These are phyloP conservation scores for Acomys russatus DNA, from an alignment of 2,797 vertebrate genomes.

Conservation along the genomic window DNA sequence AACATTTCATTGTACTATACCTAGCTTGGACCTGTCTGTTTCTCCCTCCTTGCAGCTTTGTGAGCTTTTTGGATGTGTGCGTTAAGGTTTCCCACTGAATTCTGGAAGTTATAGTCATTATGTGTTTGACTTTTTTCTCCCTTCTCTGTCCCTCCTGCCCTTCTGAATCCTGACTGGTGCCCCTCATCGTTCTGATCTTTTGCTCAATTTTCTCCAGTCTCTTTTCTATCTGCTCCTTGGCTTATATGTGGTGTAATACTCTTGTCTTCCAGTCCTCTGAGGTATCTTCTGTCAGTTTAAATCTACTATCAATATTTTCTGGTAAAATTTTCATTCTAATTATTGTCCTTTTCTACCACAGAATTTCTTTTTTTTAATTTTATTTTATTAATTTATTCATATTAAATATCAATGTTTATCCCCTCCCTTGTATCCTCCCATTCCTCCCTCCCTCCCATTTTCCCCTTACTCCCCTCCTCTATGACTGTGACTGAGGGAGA, in stretches of 20 bases:
- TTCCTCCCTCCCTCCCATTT: too few species aligned
- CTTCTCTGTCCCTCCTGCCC: neutral
- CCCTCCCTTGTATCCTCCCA: too few species aligned
- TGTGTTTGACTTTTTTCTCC: neutral
- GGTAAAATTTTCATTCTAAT: neutral
- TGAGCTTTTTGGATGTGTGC: neutral
- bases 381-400: too few species aligned
- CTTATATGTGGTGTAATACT: neutral
- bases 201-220: neutral
- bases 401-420: too few species aligned
- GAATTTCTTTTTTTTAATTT: neutral
- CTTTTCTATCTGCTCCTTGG: neutral
- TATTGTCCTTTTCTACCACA: neutral
- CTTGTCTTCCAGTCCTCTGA: neutral
- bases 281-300: neutral
- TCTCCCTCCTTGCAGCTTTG: neutral
- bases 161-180: accelerated
- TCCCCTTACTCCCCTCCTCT: too few species aligned
- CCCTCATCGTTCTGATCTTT: neutral
- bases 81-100: conserved; percentile 12
- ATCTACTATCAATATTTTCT: neutral
- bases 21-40: neutral
- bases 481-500: too few species aligned
- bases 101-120: neutral
- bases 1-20: neutral